Base-by-base conservation (phyloP, 2,888 invertebrate genomes). In the Dryadula phaetusa region DNA sequence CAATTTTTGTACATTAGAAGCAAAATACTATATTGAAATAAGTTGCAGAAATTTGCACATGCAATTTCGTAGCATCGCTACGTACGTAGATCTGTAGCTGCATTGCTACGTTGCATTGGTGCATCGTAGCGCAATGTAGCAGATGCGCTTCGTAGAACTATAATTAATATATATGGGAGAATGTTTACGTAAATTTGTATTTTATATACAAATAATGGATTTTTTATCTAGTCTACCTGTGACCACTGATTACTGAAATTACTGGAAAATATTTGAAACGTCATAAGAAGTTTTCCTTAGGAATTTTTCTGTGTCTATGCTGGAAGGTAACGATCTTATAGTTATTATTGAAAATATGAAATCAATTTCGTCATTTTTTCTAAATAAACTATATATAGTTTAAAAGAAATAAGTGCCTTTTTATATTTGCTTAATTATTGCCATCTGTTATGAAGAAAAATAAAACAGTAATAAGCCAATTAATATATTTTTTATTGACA, bases 21-120 rank as follows among this genome's bases (percentile, higher is more conserved):
- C 14, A 10, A 47, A 67, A 52, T n/a, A 37, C n/a, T 3, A 18
- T 46, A 47, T 42, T 22, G 3, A 20, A 18, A 28, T 56, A 22
- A n/a, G 32, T 69, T 77, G 77, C 78, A 73, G 69, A 69, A 64
- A 71, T 86, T 82, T 81, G 85, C 85, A 86, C 82, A 81, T 90
- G 90, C 90, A 90, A 79, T 90, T 86, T 74, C 87, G 89, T 91
- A 90, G 90, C 81, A 65, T 44, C 66, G 81, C 90, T 91, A 91
- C 91, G 82, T 12, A 67, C 84, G 90, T 89, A 89, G 88, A 72
- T n/a, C 40, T 84, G 90, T 90, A 90, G 90, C 84, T 89, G 90
- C 90, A 89, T 79, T 62, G 85, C 91, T 90, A 91, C 90, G 82
- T 71, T 92, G 90, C 90, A 90, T 80, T 78, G 76, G 60, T 90